A percentile compares a stretch with the other conserved stretches of the same genome.
These are phyloP conservation scores for Pseudococcus jackbeardsleyi DNA, from an alignment of 2,888 invertebrate genomes.

Conservation along the genomic window DNA sequence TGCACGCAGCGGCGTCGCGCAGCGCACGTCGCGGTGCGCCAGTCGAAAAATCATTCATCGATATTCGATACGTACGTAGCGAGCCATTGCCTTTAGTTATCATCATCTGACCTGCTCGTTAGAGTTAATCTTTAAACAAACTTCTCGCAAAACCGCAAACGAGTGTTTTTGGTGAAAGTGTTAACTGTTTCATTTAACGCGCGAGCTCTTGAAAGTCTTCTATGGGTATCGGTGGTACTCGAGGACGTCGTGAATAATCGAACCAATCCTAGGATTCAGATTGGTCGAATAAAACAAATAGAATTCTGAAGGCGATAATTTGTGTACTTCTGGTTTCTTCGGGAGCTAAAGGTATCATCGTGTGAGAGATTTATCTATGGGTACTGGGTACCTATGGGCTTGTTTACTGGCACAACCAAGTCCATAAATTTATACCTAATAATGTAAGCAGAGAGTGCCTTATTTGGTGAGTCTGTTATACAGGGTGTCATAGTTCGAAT, in stretches of 20 bases:
- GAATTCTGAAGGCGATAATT: no score
- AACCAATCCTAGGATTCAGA: background rate
- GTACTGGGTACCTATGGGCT: no score
- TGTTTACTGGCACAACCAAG: no score
- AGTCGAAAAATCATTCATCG: constrained; percentile 3
- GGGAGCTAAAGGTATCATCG: no score
- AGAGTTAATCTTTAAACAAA: constrained; percentile 38
- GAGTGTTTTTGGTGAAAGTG: constrained; percentile 48
- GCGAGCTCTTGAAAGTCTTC: constrained; percentile 12
- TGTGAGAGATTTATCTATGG: no score
- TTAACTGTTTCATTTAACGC: constrained; percentile 47
- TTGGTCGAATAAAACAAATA: no score
- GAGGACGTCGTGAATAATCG: background rate
- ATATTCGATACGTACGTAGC: background rate
- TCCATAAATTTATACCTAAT: no score
- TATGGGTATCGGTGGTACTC: background rate
- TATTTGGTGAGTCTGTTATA: no score
- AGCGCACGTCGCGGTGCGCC: background rate
- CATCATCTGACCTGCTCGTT: constrained; percentile 29
- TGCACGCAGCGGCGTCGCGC: background rate
- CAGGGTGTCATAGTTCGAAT: no score
- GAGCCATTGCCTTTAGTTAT: constrained; percentile 17
- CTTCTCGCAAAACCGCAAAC: constrained; percentile 42
- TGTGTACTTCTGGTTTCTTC: no score
- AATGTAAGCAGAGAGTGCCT: no score